Conservation (phyloP, 1,140 invertebrate species). For the Saccostrea cuccullata region DNA sequence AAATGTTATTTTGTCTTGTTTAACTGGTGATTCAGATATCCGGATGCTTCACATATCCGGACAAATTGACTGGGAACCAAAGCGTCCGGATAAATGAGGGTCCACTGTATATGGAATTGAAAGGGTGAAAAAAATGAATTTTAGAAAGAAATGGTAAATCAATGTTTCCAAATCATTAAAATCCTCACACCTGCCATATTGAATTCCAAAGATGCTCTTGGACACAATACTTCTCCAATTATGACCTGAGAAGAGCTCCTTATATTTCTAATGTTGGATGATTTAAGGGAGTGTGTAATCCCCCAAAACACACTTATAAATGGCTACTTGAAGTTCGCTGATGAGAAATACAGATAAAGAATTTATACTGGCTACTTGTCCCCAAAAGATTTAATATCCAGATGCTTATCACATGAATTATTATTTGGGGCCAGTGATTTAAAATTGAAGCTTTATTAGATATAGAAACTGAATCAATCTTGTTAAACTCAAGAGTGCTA, state of each 20-base stretch:
- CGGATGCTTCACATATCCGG: no score
- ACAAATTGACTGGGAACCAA: no score
- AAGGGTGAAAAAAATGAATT: no score
- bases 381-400: neutral
- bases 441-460: conserved; percentile 24
- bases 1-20: no score
- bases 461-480: neutral
- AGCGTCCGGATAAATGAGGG: no score
- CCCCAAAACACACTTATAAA: neutral
- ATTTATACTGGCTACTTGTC: neutral
- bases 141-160: no score
- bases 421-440: neutral
- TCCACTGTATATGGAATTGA: no score
- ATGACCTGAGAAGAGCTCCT: neutral
- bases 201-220: neutral
- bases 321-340: neutral
- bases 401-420: neutral
- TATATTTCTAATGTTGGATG: neutral
- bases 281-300: neutral
- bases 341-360: neutral
- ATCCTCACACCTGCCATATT: neutral
- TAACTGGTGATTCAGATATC: no score
- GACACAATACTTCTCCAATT: neutral
- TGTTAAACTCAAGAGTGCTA: neutral
- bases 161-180: neutral